A percentile compares a stretch with the other conserved stretches of the same genome.
phyloP scores from a whole-genome alignment of 2,113 vertebrate species.

The Petaurus breviceps region DNA sequence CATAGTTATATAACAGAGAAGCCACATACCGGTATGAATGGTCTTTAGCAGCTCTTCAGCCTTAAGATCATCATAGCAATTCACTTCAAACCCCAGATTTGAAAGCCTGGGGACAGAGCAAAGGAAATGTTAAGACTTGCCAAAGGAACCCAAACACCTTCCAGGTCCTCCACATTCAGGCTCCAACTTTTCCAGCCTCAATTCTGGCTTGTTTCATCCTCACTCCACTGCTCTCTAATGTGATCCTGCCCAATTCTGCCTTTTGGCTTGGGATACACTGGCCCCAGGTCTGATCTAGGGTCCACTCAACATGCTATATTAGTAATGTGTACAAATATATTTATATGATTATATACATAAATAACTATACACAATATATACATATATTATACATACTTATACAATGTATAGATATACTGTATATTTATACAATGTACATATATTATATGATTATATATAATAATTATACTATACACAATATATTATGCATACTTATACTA shows the following conservation, averaged over 20 bases:
- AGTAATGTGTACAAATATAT: no score
- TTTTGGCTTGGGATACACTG: neutral
- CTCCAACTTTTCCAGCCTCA: neutral
- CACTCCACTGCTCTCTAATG: neutral
- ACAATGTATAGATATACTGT: no score
- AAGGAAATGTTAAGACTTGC: neutral
- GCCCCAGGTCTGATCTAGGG: neutral
- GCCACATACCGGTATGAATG: constrained; percentile 87
- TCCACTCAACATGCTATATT: no score
- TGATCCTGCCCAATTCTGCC: neutral
- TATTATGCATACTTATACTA: neutral
- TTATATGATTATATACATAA: no score
- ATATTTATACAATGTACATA: no score
- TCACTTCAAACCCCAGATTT: constrained; percentile 92
- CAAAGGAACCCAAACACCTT: neutral
- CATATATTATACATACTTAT: no score
- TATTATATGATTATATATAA: no score
- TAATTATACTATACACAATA: no score
- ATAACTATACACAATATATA: no score
- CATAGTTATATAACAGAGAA: neutral
- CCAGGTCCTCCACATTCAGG: neutral
- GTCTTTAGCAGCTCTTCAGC: constrained; percentile 81
- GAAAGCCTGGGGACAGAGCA: constrained; percentile 80
- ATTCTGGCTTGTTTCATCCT: neutral
- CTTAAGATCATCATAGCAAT: constrained; percentile 85